Percentiles rank a stretch among this genome's conserved stretches.
phyloP scores from a whole-genome alignment of 2,113 vertebrate species.

The Cervus canadensis region DNA sequence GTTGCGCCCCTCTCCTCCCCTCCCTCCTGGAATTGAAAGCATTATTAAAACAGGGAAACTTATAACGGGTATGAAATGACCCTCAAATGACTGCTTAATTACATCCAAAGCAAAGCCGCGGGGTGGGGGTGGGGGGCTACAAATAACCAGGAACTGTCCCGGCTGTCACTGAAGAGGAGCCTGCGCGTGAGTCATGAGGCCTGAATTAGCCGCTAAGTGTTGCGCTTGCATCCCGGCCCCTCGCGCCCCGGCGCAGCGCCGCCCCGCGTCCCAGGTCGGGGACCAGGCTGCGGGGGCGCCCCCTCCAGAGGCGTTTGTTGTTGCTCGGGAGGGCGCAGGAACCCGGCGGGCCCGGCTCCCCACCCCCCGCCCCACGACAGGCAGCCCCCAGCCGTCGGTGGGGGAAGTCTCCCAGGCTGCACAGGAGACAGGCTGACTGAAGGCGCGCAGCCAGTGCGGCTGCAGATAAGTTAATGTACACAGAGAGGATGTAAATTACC shows the following conservation, averaged over 20 bases:
- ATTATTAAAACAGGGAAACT: slow-evolving; percentile 48
- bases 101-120: slow-evolving; percentile 62
- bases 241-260: background rate
- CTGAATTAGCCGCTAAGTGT: slow-evolving; percentile 38
- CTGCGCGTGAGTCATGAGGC: slow-evolving; percentile 56
- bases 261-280: slow-evolving; percentile 75
- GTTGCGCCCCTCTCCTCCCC: background rate
- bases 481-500: slow-evolving; percentile 76
- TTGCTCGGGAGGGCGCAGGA: slow-evolving; percentile 86
- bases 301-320: slow-evolving; percentile 82
- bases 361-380: slow-evolving; percentile 80
- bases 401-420: slow-evolving; percentile 92
- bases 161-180: slow-evolving; percentile 65
- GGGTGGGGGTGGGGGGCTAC: slow-evolving; percentile 41
- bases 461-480: slow-evolving; percentile 99
- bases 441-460: slow-evolving; percentile 91
- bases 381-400: slow-evolving; percentile 78
- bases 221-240: background rate
- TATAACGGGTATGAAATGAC: slow-evolving; percentile 56
- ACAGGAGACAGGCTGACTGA: slow-evolving; percentile 98
- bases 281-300: slow-evolving; percentile 81
- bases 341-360: slow-evolving; percentile 83
- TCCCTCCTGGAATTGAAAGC: background rate
- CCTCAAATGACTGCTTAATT: slow-evolving; percentile 75
- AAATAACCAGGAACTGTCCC: slow-evolving; percentile 74